Conservation (phyloP, 2,113 vertebrate species). For the Pseudopipra pipra region DNA sequence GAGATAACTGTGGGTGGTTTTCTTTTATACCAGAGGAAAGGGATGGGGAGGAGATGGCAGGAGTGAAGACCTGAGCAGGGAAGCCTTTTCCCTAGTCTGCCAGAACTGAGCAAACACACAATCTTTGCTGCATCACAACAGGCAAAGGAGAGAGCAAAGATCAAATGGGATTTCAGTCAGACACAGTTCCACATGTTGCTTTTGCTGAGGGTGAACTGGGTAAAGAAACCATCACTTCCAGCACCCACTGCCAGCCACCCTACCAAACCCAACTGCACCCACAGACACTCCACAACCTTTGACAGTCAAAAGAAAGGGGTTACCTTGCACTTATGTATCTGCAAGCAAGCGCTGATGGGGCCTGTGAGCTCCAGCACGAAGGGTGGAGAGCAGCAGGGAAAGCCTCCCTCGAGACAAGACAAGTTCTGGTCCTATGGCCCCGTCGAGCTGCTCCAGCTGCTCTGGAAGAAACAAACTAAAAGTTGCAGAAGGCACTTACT, state of each 20-base stretch:
- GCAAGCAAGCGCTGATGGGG: neutral
- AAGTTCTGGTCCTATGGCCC: neutral
- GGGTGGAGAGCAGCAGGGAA: neutral
- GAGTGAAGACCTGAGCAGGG: neutral
- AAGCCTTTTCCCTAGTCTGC: neutral
- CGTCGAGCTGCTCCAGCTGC: neutral
- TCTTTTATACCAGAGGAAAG: neutral
- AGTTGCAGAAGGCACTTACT: neutral
- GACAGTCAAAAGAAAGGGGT: neutral
- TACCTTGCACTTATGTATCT: neutral
- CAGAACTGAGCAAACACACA: neutral
- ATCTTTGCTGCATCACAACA: neutral
- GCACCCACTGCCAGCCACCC: neutral
- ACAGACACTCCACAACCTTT: neutral
- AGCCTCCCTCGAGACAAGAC: neutral
- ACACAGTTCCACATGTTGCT: fast-evolving
- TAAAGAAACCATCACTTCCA: neutral
- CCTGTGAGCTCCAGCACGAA: neutral
- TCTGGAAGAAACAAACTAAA: neutral
- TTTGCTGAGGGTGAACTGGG: neutral
- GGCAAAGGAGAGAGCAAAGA: neutral
- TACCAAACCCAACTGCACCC: neutral
- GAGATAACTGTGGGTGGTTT: neutral
- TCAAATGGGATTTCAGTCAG: fast-evolving
- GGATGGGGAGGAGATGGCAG: neutral